Evolutionary conservation across 2,888 invertebrate species (phyloP), one percentile per base, ranked within the genome.

Genomic region (Balanococcus diminutus): DNA sequence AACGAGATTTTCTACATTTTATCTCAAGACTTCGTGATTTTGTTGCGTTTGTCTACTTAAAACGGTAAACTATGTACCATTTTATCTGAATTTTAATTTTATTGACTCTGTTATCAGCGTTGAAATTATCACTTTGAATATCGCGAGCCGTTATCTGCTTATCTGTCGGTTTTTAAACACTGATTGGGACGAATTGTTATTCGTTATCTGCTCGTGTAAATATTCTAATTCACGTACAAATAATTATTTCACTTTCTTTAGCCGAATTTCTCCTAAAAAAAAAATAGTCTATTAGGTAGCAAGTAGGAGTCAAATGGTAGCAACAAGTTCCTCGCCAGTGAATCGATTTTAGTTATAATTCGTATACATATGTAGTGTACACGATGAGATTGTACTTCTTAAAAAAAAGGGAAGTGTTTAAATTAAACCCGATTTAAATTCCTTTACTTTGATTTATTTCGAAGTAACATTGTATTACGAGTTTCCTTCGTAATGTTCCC

Each of bases 351-450:
- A 67, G 9, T 6, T 3, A 8, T 51, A 8, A 51, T 51, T 51
- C 19, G 51, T 51, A 19, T 42, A 51, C 3, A 19, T 19, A 51
- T n/a, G 19, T n/a, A 51, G n/a, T 19, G 51, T 51, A 19, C 51
- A 36, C 36, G 4, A 36, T 36, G 36, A 51, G 19, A 19, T 2
- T 11, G 9, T 42, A 42, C 42, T 19, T 67, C 25, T 46, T 16
- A 9, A 14, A 8, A 51, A 51, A 51, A 67, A 25, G 61, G 61
- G 61, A 67, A 67, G 28, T 67, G 61, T 67, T 67, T 67, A 67
- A 67, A 67, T 67, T 67, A 67, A 28, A 67, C 11, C 11, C 25
- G 61, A 28, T 67, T 67, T 67, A 67, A 67, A 67, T 67, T 67
- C 61, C 61, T 67, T 67, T 28, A 67, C 61, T 25, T 67, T 67